Conservation (phyloP, 2,888 invertebrate species). For the Pristionchus japonicus region DNA sequence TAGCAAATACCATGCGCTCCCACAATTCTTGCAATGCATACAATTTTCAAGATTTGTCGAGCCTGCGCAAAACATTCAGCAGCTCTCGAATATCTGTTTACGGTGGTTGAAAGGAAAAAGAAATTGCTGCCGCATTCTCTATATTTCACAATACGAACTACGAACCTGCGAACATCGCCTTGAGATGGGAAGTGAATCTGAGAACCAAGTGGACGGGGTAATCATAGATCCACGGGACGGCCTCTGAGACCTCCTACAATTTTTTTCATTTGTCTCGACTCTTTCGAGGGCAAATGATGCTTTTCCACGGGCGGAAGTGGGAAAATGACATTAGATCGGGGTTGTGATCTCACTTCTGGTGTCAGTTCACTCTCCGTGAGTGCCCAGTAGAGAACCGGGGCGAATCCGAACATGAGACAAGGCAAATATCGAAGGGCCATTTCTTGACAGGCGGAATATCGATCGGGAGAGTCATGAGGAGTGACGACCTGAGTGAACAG, state of each 20-base stretch:
- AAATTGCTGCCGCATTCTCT: background rate
- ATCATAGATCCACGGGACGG: background rate
- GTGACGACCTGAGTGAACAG: background rate
- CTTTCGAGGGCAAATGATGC: too few species aligned
- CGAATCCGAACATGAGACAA: slow-evolving; percentile 7
- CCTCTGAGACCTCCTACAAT: background rate
- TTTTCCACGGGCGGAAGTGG: background rate
- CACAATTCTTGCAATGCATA: background rate
- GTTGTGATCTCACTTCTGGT: background rate
- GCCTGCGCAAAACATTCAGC: background rate
- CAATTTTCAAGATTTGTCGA: background rate
- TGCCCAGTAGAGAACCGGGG: background rate
- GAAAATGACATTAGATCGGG: background rate
- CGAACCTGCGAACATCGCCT: slow-evolving; percentile 8
- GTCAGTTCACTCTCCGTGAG: background rate
- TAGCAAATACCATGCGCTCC: too few species aligned
- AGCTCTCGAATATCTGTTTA: background rate
- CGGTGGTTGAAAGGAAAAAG: background rate
- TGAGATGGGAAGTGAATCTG: background rate
- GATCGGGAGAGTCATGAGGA: background rate
- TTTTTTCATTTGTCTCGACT: background rate
- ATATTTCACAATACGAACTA: too few species aligned
- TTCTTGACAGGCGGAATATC: background rate
- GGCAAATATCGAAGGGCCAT: background rate
- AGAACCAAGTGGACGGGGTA: background rate